Evolutionary conservation across 2,888 invertebrate species (phyloP), one percentile per base, ranked within the genome.

Genomic region (Sphecodes monilicornis): DNA sequence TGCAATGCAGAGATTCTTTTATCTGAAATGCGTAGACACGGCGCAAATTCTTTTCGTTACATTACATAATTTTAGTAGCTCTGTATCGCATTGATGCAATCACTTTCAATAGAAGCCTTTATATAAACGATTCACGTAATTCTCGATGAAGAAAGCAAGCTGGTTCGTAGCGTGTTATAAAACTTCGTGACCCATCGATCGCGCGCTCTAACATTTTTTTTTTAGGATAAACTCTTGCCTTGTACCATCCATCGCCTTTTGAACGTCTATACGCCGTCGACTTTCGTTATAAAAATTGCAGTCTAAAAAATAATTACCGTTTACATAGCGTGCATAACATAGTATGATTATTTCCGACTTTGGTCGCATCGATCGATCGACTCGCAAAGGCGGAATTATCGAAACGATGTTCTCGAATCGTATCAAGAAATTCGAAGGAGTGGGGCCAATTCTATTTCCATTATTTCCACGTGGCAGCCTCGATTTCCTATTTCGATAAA

Each of bases 381-480:
- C 26, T 46, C 29, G 39, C 29, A 39, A 66, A 22, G 41, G 46
- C 29, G 50, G 39, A 57, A 60, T 32, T 43, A 18, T 22, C 57
- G 18, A 54, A 57, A 41, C 32, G 46, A 18, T 4, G 72, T 68
- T 36, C n/a, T 13, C 46, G 60, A 83, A 84, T 77, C 57, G 78
- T 74, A 36, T 32, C 54, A 64, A 68, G 71, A 70, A 32, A 76
- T 71, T 77, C 64, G 60, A 46, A 39, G 32, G 64, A 46, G 46
- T 57, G 64, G 64, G 76, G 26, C 69, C 72, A 84, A 86, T 80
- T 78, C 79, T 75, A 75, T 73, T 81, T 83, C 64, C 82, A 78
- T 75, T 85, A 84, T 46, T 80, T 82, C 70, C 86, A 79, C 70
- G 78, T 77, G 82, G 77, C 82, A 83, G 85, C 85, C 75, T 85